A percentile compares a stretch with the other conserved stretches of the same genome.
These are phyloP conservation scores for Ectemnius continuus DNA, from an alignment of 2,888 invertebrate species.

Conservation along the genomic window DNA sequence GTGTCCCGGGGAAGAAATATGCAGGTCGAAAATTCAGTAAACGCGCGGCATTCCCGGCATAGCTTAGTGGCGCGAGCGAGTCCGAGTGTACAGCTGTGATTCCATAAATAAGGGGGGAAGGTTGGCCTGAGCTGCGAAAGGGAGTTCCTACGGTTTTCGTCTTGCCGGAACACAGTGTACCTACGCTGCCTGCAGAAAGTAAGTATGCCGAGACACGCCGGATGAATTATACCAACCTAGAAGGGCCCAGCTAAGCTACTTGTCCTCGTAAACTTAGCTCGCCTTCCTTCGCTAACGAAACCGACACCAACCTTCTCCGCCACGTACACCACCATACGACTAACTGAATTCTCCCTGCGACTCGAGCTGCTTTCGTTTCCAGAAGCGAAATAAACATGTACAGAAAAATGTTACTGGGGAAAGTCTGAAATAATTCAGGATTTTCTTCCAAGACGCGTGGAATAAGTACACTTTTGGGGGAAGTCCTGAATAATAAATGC, in stretches of 20 bases:
- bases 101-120: slow-evolving; percentile 69
- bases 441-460: too few species aligned
- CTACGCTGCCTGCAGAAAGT: background rate
- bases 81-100: slow-evolving; percentile 63
- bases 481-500: too few species aligned
- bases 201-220: slow-evolving; percentile 41
- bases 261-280: slow-evolving; percentile 60
- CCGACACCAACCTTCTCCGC: slow-evolving; percentile 43
- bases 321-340: too few species aligned
- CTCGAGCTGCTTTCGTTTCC: too few species aligned
- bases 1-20: background rate
- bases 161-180: background rate
- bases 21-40: slow-evolving; percentile 8
- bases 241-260: slow-evolving; percentile 64
- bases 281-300: slow-evolving; percentile 35
- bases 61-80: slow-evolving; percentile 8
- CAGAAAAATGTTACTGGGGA: too few species aligned
- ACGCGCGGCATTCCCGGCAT: background rate
- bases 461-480: too few species aligned
- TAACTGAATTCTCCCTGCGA: too few species aligned
- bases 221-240: slow-evolving; percentile 64
- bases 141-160: slow-evolving; percentile 48
- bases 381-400: too few species aligned
- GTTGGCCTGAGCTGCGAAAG: background rate
- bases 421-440: too few species aligned